Percentiles rank a stretch among this genome's conserved stretches.
These are phyloP conservation scores for Melitaea cinxia DNA, from an alignment of 1,140 invertebrate genomes.

Conservation along the genomic window DNA sequence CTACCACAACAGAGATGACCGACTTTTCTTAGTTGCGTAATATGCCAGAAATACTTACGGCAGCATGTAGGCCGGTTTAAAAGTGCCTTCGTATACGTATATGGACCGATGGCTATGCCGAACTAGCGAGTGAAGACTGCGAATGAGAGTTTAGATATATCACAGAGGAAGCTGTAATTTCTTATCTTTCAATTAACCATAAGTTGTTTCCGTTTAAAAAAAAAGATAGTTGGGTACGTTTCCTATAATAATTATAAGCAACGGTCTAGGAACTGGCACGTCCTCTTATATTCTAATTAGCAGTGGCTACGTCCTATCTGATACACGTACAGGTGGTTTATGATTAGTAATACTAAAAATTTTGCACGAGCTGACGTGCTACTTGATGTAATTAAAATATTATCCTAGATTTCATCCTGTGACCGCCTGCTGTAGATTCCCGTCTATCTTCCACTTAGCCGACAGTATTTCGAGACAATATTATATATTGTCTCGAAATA, in stretches of 20 bases:
- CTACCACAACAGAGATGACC: constrained; percentile 59
- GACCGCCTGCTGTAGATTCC: too few relatives aligned
- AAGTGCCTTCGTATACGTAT: constrained; percentile 27
- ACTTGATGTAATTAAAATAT: too few relatives aligned
- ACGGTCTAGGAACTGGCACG: constrained; percentile 38
- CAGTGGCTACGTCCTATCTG: constrained; percentile 28
- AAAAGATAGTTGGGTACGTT: constrained; percentile 44
- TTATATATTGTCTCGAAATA: too few relatives aligned
- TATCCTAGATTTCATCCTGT: too few relatives aligned
- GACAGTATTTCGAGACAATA: too few relatives aligned
- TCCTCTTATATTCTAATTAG: constrained; percentile 46
- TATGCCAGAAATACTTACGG: constrained; percentile 52
- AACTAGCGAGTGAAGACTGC: constrained; percentile 28
- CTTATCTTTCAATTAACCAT: constrained; percentile 40
- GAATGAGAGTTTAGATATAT: constrained; percentile 18
- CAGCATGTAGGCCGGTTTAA: constrained; percentile 34
- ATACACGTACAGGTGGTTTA: constrained; percentile 29
- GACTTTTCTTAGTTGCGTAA: constrained; percentile 67
- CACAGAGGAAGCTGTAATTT: constrained; percentile 26
- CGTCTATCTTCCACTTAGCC: too few relatives aligned
- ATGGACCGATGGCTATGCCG: constrained; percentile 17
- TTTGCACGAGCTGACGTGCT: too few relatives aligned
- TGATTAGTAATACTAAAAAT: too few relatives aligned
- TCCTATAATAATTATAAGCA: constrained; percentile 47
- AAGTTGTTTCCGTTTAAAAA: constrained; percentile 41